Conservation (phyloP, 1,140 invertebrate species). For the Polypedilum pembai region DNA sequence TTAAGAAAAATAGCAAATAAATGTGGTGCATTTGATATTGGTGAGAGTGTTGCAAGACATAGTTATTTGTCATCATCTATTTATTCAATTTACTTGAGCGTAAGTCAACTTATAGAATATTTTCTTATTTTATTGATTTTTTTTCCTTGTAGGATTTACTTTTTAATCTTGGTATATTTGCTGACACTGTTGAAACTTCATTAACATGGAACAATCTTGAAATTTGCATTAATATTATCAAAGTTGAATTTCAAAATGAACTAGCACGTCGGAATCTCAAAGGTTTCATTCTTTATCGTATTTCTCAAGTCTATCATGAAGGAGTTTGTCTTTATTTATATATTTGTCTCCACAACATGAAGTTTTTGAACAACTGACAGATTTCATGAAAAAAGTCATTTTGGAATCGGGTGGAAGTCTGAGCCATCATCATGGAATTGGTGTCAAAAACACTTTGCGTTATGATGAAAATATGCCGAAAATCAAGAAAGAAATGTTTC, state of each 20-base stretch:
- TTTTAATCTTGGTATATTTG: conserved; percentile 82
- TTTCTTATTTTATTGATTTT: too few species aligned
- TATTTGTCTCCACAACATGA: conserved; percentile 85
- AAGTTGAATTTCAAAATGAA: too few species aligned
- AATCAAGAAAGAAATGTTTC: conserved; percentile 63
- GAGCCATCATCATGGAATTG: too few species aligned
- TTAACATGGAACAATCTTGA: conserved; percentile 72
- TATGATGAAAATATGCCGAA: conserved; percentile 68
- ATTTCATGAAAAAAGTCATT: too few species aligned
- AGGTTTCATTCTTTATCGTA: too few species aligned
- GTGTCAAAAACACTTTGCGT: conserved; percentile 78
- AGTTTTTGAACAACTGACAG: conserved; percentile 75
- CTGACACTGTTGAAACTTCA: conserved; percentile 97
- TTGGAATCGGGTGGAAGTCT: too few species aligned
- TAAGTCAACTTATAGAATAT: not conserved
- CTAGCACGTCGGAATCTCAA: too few species aligned
- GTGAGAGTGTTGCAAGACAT: conserved; percentile 85
- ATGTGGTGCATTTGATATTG: conserved; percentile 74
- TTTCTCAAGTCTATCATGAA: too few species aligned
- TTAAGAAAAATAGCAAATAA: conserved; percentile 73
- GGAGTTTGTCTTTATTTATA: conserved; percentile 99
- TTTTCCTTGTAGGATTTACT: too few species aligned
- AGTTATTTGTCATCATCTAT: conserved; percentile 63
- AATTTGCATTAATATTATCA: too few species aligned
- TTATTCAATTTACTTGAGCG: not conserved